Evolutionary conservation across 2,113 vertebrate species (phyloP).

Genomic region (Pygoscelis antarcticus): DNA sequence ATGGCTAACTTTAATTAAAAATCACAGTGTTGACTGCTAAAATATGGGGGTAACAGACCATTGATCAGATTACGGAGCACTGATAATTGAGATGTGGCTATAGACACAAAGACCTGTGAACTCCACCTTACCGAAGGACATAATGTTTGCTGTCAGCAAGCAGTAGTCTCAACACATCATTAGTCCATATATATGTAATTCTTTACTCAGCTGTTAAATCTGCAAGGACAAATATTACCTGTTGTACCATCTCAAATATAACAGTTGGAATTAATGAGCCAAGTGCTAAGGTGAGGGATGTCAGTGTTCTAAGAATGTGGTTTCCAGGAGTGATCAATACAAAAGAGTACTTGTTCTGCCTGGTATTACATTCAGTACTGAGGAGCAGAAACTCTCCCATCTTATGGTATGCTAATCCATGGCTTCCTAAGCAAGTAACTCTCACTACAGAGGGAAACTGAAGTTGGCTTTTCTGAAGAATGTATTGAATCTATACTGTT

Average conservation of each 20-base stretch:
- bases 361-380: not conserved
- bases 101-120: conserved; percentile 28
- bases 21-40: conserved; percentile 53
- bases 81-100: conserved; percentile 38
- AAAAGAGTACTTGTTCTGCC: not conserved
- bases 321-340: not conserved
- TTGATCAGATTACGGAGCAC: conserved; percentile 40
- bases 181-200: conserved; percentile 24
- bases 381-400: not conserved
- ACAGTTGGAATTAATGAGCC: conserved; percentile 13
- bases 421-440: not conserved
- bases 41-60: conserved; percentile 55
- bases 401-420: not conserved
- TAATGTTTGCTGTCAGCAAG: conserved; percentile 12
- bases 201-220: conserved; percentile 27
- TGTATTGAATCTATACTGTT: not conserved
- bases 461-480: not conserved
- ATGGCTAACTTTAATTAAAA: conserved; percentile 71
- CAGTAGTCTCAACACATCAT: conserved; percentile 48
- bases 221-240: conserved; percentile 46
- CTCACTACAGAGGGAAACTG: not conserved
- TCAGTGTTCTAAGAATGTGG: not conserved
- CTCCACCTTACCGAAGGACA: not conserved
- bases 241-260: not conserved
- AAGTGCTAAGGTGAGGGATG: not conserved